Base-by-base conservation (phyloP, 2,888 invertebrate species). In the Fabriciana adippe region DNA sequence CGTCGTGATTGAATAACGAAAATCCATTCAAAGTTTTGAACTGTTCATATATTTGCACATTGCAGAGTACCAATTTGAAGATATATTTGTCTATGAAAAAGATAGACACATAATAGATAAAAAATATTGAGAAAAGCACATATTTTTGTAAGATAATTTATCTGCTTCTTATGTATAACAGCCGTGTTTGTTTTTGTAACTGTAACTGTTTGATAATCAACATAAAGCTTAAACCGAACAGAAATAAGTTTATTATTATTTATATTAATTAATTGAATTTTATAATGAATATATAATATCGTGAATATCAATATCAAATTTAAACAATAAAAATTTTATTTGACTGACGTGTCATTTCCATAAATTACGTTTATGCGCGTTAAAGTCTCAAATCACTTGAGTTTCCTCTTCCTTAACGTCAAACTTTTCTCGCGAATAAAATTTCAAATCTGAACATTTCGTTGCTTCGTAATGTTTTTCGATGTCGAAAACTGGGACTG, bases 351-450 rank as follows among this genome's bases (percentile, higher is more conserved):
- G 59, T 82, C 81, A 82, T 85, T 85, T 82, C 81, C 79, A 81
- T 83, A 84, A 85, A 86, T 85, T 83, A 83, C 79, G 76, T 77
- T 75, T 79, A 80, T 79, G 76, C 80, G 82, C 83, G 81, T 85
- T 83, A 84, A 82, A 83, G 79, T 56, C 64, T 56, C 79, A 47
- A 67, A 69, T 54, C 61, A 66, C 69, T 67, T 62, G 54, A 47
- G 64, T 59, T 69, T 68, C 67, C 64, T 61, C 55, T 65, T 61
- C 69, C 71, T 74, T 78, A 81, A 77, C 80, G 81, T 78, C 72
- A 66, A 77, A 77, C 74, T 80, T 78, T 74, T 65, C 69, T 69
- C 62, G 74, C 76, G 76, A 79, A 78, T 79, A 80, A 83, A 84
- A 84, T 83, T 84, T 81, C 76, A 71, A 75, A 73, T 83, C 79